Evolutionary conservation across 1,140 invertebrate species (phyloP).

Genomic region (Parapsyche elsis): DNA sequence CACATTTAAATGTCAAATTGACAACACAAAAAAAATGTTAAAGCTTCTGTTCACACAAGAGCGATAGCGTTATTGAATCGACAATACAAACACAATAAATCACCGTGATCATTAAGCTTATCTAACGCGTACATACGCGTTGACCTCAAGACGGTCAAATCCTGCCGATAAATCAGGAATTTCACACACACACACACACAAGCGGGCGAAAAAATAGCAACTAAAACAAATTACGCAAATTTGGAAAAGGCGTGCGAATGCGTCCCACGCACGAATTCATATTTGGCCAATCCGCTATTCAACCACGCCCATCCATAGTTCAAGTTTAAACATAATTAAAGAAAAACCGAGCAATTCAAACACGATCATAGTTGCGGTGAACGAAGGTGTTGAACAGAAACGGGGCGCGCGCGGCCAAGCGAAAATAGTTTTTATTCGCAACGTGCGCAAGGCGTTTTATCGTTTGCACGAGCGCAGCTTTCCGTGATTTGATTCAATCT

Average conservation of each 20-base stretch:
- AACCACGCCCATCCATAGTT: too few species aligned
- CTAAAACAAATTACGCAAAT: neutral
- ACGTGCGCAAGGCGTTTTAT: neutral
- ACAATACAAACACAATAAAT: neutral
- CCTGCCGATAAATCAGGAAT: conserved; percentile 16
- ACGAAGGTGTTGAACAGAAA: neutral
- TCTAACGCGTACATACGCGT: neutral
- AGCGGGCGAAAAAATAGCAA: too few species aligned
- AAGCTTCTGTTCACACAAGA: neutral
- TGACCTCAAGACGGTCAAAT: conserved; percentile 8
- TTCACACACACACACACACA: too few species aligned
- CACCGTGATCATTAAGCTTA: conserved; percentile 14
- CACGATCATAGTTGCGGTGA: neutral
- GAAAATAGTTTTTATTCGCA: neutral
- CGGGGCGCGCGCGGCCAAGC: neutral
- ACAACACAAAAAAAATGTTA: neutral
- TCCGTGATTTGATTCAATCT: neutral
- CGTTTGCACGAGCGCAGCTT: neutral
- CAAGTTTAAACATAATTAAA: neutral
- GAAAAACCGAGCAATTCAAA: neutral
- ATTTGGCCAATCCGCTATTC: too few species aligned
- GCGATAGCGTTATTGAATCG: neutral
- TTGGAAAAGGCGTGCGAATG: neutral
- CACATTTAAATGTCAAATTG: neutral
- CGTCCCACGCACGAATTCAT: too few species aligned